phyloP scores from a whole-genome alignment of 35 echinoderm and acorn worm species.

The Apostichopus californicus region DNA sequence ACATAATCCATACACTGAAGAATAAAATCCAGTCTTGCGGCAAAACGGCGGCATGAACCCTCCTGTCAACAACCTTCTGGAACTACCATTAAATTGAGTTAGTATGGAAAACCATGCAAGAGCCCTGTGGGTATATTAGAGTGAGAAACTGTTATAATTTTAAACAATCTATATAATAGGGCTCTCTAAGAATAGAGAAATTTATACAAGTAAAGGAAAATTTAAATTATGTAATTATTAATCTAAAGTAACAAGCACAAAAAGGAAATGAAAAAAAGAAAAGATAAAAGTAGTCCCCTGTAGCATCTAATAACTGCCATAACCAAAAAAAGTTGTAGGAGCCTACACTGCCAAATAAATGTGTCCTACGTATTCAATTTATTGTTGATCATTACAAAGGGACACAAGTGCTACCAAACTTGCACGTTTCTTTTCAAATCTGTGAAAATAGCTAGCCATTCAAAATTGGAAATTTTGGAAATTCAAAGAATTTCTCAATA shows the following conservation, averaged over 20 bases:
- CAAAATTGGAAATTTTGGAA: not conserved
- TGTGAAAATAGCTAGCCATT: not conserved
- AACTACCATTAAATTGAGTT: not conserved
- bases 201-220: not conserved
- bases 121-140: not conserved
- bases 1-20: not conserved
- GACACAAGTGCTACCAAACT: not conserved
- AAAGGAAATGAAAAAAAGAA: not conserved
- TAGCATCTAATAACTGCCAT: not conserved
- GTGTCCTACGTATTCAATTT: not conserved
- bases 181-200: not conserved
- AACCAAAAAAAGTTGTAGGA: not conserved
- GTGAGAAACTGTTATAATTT: not conserved
- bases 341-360: not conserved
- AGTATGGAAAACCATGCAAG: not conserved
- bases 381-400: not conserved
- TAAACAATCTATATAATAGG: not conserved
- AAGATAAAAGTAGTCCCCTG: not conserved
- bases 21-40: not conserved
- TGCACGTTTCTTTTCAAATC: not conserved
- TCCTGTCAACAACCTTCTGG: not conserved
- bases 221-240: not conserved
- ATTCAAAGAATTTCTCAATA: not conserved
- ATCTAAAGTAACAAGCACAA: not conserved
- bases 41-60: not conserved